phyloP scores from a whole-genome alignment of 2,113 vertebrate genomes.

The Lynx canadensis region DNA sequence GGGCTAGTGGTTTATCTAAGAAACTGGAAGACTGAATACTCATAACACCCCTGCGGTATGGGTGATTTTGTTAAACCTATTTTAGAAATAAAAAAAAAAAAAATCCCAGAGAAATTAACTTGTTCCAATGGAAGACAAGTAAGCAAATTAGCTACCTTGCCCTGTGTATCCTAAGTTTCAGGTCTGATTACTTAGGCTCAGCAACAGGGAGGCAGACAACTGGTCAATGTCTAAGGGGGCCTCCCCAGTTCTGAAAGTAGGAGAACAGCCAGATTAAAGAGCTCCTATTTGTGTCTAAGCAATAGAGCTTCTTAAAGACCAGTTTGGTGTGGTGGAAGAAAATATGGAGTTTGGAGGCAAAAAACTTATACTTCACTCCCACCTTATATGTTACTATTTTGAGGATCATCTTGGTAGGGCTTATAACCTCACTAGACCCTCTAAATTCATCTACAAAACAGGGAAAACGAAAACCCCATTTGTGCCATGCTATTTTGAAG shows the following conservation, averaged over 20 bases:
- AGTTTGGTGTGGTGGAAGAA: neutral
- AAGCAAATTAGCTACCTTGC: neutral
- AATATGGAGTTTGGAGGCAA: neutral
- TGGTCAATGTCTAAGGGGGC: neutral
- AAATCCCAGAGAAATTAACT: neutral
- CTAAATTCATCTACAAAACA: neutral
- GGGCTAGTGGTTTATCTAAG: neutral
- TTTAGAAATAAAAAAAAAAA: neutral
- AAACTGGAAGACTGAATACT: neutral
- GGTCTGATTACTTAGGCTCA: neutral
- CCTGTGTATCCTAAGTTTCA: neutral
- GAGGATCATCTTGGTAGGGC: neutral
- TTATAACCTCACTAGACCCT: neutral
- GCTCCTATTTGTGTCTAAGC: neutral
- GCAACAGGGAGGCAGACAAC: neutral
- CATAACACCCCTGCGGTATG: neutral
- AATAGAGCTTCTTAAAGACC: neutral
- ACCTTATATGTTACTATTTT: neutral
- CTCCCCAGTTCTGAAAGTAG: neutral
- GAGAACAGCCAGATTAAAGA: neutral
- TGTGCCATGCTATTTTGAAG: neutral
- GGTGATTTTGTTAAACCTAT: neutral
- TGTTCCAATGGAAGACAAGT: neutral
- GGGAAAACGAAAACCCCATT: neutral
- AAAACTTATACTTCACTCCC: neutral